Base-by-base conservation (phyloP, 64 coral and sea anemone genomes). In the Montipora capricornis region DNA sequence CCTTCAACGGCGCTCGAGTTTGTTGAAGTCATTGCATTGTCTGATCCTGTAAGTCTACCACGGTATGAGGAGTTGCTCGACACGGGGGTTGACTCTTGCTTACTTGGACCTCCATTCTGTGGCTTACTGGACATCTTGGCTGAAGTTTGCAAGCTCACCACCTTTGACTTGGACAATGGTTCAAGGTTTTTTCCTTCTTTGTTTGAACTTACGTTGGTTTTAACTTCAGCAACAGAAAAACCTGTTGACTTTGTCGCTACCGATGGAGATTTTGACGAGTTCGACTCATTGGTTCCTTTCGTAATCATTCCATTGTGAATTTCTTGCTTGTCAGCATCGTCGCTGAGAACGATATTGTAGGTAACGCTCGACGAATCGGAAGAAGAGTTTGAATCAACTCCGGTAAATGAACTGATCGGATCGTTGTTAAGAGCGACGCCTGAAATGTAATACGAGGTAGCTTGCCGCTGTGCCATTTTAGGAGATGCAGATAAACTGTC, bases 341-440 rank as follows among this genome's bases (percentile, higher is more conserved):
- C 62, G 19, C 3, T 44, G n/a, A 71, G 44, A 7, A 66, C 20
- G 4, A 46, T 50, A 73, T 67, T 73, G 3, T 13, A 48, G 0
- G 2, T 86, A 50, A 19, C 44, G n/a, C 47, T 44, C 45, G 45
- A 16, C 20, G 66, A 73, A 5, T 47, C 66, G 5, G 14, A 1
- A 47, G 5, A 45, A 5, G 60, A 15, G 17, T 47, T 83, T 4
- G 29, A 24, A 20, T 73, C 68, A 16, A 17, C 0, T 73, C 15
- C 45, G 73, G 7, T 20, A 48, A 14, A 86, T 73, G 61, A 9
- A 24, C 19, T 73, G 8, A 49, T 86, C 11, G 64, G 82, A 73
- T 73, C 71, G 8, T 86, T 86, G 49, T 50, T 86, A 14, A 86
- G 66, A 10, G 82, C 82, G 10, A 86, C 44, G 6, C 82, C 82